These are phyloP conservation scores for Drepanosiphum platanoidis DNA, from an alignment of 2,888 invertebrate genomes.

Conservation along the genomic window DNA sequence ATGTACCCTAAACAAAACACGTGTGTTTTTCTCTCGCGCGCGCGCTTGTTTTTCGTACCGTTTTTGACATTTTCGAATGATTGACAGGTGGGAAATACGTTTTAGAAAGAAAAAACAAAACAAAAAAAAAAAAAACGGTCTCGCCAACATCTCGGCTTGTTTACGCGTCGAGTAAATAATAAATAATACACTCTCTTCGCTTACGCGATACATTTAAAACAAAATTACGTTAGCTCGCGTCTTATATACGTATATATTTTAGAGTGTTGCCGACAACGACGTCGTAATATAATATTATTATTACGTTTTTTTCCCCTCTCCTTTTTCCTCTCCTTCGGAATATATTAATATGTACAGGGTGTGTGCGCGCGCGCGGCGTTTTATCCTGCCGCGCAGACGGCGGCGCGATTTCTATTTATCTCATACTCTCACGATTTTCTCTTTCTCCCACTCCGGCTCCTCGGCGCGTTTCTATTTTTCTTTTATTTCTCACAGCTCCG, in stretches of 20 bases:
- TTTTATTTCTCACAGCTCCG: neutral
- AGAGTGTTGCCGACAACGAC: neutral
- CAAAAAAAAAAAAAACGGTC: neutral
- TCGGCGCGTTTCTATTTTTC: neutral
- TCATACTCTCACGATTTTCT: neutral
- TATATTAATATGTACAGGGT: neutral
- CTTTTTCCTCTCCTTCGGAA: too few species aligned
- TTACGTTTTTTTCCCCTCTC: neutral
- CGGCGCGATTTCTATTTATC: neutral
- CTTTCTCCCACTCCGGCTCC: neutral
- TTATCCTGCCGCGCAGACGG: neutral
- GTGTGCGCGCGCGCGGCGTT: neutral
- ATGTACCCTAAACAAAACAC: too few species aligned
- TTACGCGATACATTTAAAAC: neutral
- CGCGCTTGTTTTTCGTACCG: neutral
- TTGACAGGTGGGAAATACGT: neutral
- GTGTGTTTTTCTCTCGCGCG: neutral
- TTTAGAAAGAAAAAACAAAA: neutral
- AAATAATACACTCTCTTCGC: neutral
- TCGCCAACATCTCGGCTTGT: slow-evolving; percentile 3
- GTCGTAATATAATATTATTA: neutral
- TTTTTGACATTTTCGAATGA: slow-evolving; percentile 11
- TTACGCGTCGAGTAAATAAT: slow-evolving; percentile 2
- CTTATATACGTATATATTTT: too few species aligned
- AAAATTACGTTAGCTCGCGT: neutral